phyloP scores from a whole-genome alignment of 2,797 vertebrate species.

The Onychomys arenicola region DNA sequence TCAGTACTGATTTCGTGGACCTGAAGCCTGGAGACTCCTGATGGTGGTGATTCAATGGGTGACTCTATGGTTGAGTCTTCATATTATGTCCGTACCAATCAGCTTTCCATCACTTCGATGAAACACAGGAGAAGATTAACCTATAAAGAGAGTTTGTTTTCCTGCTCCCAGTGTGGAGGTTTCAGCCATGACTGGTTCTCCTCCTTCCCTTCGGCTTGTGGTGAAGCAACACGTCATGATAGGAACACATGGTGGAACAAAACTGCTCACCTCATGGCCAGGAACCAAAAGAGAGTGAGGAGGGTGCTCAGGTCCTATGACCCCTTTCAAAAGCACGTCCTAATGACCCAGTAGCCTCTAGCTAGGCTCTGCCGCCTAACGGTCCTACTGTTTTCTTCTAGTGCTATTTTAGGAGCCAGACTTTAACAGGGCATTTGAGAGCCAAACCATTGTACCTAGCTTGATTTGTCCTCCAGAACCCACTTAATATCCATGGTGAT shows the following conservation, averaged over 20 bases:
- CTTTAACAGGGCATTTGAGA: not conserved
- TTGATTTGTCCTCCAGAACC: not conserved
- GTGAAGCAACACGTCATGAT: not conserved
- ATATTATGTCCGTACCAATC: not conserved
- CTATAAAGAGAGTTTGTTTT: not conserved
- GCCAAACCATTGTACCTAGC: not conserved
- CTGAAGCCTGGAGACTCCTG: not conserved
- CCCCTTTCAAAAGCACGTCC: not conserved
- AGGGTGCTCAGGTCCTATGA: not conserved
- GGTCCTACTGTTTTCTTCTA: not conserved
- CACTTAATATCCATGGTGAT: not conserved
- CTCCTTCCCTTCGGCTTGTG: not conserved
- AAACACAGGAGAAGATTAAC: not conserved
- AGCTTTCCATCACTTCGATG: not conserved
- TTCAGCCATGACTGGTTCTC: not conserved
- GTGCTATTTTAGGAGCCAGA: no score
- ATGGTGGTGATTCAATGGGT: not conserved
- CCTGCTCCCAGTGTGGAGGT: not conserved
- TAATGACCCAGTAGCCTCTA: not conserved
- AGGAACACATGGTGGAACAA: not conserved
- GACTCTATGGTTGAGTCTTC: not conserved
- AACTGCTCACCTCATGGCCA: not conserved
- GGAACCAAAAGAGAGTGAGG: not conserved
- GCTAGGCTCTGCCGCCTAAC: not conserved
- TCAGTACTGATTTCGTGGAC: not conserved